Evolutionary conservation across 2,888 invertebrate genomes (phyloP).

Genomic region (Mythimna lalbum): DNA sequence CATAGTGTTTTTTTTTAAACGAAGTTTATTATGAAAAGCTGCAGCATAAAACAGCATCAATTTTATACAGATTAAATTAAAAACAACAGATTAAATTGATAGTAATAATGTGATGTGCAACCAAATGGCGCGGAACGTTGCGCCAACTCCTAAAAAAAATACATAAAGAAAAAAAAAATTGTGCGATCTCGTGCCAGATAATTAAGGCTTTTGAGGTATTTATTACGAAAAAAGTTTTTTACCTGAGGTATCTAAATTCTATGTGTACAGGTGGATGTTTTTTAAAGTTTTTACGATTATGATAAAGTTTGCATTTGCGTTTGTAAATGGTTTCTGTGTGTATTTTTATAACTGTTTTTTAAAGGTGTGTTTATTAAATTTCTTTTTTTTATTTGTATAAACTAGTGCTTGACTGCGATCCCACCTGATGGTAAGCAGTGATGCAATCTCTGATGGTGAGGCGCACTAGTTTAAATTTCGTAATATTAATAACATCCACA

Average conservation of each 20-base stretch:
- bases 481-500: no score
- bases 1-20: no score
- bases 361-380: no score
- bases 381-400: no score
- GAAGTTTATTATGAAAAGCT: not conserved
- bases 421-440: no score
- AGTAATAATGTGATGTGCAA: slow-evolving; percentile 70
- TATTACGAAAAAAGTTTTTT: slow-evolving; percentile 83
- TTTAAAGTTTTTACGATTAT: slow-evolving; percentile 21
- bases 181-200: slow-evolving; percentile 89
- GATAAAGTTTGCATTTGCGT: slow-evolving; percentile 6
- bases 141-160: slow-evolving; percentile 76
- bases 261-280: slow-evolving; percentile 53
- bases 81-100: slow-evolving; percentile 56
- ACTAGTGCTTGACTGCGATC: no score
- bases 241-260: slow-evolving; percentile 82
- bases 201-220: slow-evolving; percentile 87
- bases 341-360: no score
- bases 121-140: slow-evolving; percentile 85
- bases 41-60: slow-evolving; percentile 25
- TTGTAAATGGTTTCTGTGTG: not conserved
- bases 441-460: no score
- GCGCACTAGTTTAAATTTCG: no score
- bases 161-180: slow-evolving; percentile 31
- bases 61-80: slow-evolving; percentile 44